Conservation (phyloP, 2,113 vertebrate genomes). For the Merops nubicus region DNA sequence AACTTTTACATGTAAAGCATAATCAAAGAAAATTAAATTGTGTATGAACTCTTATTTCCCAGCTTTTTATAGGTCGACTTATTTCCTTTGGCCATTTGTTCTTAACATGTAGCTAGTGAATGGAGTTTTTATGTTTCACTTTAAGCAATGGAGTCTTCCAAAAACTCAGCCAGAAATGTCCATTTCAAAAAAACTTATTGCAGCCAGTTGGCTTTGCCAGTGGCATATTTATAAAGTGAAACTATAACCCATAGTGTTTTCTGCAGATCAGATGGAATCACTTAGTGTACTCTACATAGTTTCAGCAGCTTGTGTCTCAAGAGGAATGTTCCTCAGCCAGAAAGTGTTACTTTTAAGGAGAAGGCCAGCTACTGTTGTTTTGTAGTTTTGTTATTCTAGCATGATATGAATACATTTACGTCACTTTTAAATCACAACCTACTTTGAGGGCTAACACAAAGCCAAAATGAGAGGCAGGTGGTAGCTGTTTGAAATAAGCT, state of each 20-base stretch:
- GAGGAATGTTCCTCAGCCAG: conserved; percentile 36
- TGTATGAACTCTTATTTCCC: background rate
- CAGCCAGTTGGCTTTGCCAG: conserved; percentile 68
- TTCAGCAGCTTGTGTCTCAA: conserved; percentile 49
- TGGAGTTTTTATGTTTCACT: conserved; percentile 51
- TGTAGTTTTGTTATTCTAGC: background rate
- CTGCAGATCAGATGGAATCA: conserved; percentile 74
- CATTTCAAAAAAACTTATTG: conserved; percentile 57
- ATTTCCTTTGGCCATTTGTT: conserved; percentile 57
- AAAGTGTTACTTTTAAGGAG: conserved; percentile 56
- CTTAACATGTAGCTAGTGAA: conserved; percentile 56
- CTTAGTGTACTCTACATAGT: conserved; percentile 44
- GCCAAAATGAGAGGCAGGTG: background rate
- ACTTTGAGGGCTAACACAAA: conserved; percentile 16
- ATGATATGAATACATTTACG: background rate
- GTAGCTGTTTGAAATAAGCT: conserved; percentile 22
- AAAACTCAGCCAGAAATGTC: conserved; percentile 63
- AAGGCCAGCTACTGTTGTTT: conserved; percentile 62
- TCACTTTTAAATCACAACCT: background rate
- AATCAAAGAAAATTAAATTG: conserved; percentile 48
- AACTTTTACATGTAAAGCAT: conserved; percentile 14
- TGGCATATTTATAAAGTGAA: conserved; percentile 76
- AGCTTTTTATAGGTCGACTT: conserved; percentile 44
- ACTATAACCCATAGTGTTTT: conserved; percentile 65
- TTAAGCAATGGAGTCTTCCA: conserved; percentile 52